These are phyloP conservation scores for Sceliomorpha sp. DNA, from an alignment of 2,888 invertebrate species.

Conservation along the genomic window DNA sequence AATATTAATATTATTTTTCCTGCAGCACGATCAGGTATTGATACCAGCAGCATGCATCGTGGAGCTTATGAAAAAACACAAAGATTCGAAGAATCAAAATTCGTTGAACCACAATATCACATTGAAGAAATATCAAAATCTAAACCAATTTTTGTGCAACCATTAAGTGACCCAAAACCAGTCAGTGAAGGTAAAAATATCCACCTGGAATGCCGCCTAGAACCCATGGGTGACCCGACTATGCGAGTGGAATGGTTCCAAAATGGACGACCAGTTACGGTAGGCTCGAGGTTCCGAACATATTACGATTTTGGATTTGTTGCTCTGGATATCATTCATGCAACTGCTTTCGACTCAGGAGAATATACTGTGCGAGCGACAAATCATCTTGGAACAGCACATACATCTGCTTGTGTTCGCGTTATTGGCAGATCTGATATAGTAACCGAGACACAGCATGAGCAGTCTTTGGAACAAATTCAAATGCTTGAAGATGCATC, in stretches of 20 bases:
- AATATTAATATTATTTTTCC: slow-evolving; percentile 56
- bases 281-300: slow-evolving; percentile 95
- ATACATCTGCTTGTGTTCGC: slow-evolving; percentile 93
- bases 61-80: slow-evolving; percentile 93
- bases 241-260: slow-evolving; percentile 98
- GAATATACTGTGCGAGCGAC: slow-evolving; percentile 97
- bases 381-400: slow-evolving; percentile 95
- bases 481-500: slow-evolving; percentile 92
- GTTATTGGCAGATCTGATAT: slow-evolving; percentile 91
- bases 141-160: slow-evolving; percentile 96
- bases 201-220: slow-evolving; percentile 94
- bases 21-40: slow-evolving; percentile 92
- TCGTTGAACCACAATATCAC: slow-evolving; percentile 92
- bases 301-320: slow-evolving; percentile 99
- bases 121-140: slow-evolving; percentile 96
- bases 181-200: slow-evolving; percentile 93
- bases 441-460: slow-evolving; percentile 94
- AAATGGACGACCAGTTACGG: slow-evolving; percentile 93
- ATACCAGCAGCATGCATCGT: slow-evolving; percentile 94
- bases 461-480: slow-evolving; percentile 95
- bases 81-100: slow-evolving; percentile 91
- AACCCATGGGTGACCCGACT: slow-evolving; percentile 97
- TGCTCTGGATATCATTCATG: slow-evolving; percentile 96
- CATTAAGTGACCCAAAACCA: slow-evolving; percentile 91
- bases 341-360: slow-evolving; percentile 95